Evolutionary conservation across 2,888 invertebrate species (phyloP), one percentile per base, ranked within the genome.

Genomic region (Cerastis rubricosa): DNA sequence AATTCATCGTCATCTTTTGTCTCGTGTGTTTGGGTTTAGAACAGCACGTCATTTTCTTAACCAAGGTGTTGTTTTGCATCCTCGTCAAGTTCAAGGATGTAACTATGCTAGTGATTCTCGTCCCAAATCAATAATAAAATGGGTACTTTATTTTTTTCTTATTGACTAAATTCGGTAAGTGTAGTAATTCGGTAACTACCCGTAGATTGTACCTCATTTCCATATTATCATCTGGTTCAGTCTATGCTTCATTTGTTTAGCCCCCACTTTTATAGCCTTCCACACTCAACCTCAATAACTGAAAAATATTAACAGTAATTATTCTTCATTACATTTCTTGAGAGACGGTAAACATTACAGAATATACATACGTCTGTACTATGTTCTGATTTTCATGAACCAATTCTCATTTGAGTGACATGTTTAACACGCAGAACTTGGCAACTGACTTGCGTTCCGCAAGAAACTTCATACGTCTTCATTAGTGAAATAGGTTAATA

Each of bases 331-430:
- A 49, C 22, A 70, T 61, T 70, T 43, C 9, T 64, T 70, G 66
- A 49, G 65, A 70, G 70, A 63, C 78, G 17, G 59, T 70, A 6
- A 7, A 61, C 43, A 70, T 83, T 83, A 66, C 77, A 80, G 47
- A 63, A 63, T 40, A 40, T 43, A 19, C 14, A 40, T 43, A 19
- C 14, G 3, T 17, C 64, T 25, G 43, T 19, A 72, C 14, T 65
- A 66, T 61, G 85, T 71, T 45, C 75, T 45, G 65, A 69, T 71
- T 82, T 84, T 82, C 68, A 84, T 82, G 75, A 75, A 84, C 85
- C 25, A 80, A 69, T 82, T 84, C 68, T 80, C 75, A 17, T 80
- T 75, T 84, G 85, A 80, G 70, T 0, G 81, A 80, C 85, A 65
- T 69, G 63, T 70, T 65, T 67, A 75, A 65, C 67, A 71, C 65